Percentiles rank a stretch among this genome's conserved stretches.
Evolutionary conservation across 1,140 invertebrate genomes (phyloP).

Genomic region (Ceratoteleas bidentatus): DNA sequence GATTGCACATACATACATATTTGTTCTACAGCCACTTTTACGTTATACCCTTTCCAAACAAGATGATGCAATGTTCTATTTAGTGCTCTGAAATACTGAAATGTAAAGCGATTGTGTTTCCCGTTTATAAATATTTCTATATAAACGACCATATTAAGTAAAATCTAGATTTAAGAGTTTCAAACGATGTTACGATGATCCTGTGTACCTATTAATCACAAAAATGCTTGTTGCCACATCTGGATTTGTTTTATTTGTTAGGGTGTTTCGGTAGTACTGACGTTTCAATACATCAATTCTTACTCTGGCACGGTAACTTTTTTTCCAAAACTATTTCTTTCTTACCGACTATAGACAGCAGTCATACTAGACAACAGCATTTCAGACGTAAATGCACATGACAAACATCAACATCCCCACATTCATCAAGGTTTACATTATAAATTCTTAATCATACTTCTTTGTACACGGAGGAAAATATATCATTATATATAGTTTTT

Average conservation of each 20-base stretch:
- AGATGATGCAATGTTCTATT: constrained; percentile 12
- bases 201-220: background rate
- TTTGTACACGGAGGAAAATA: constrained; percentile 56
- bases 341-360: constrained; percentile 26
- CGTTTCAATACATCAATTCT: constrained; percentile 5
- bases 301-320: constrained; percentile 7
- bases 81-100: constrained; percentile 12
- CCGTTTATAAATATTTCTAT: background rate
- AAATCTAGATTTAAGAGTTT: background rate
- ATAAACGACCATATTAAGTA: background rate
- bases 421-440: constrained; percentile 41
- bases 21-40: constrained; percentile 28
- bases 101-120: background rate
- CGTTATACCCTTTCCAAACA: constrained; percentile 27
- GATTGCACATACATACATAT: constrained; percentile 59
- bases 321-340: constrained; percentile 51
- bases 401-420: constrained; percentile 44
- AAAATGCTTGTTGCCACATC: background rate
- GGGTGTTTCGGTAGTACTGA: constrained; percentile 7
- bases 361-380: constrained; percentile 36
- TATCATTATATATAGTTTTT: constrained; percentile 53
- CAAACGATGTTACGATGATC: background rate
- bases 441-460: constrained; percentile 38
- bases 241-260: background rate
- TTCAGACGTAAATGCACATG: constrained; percentile 24